Base-by-base conservation (phyloP, 2,888 invertebrate genomes). In the Ernsta delagoae region DNA sequence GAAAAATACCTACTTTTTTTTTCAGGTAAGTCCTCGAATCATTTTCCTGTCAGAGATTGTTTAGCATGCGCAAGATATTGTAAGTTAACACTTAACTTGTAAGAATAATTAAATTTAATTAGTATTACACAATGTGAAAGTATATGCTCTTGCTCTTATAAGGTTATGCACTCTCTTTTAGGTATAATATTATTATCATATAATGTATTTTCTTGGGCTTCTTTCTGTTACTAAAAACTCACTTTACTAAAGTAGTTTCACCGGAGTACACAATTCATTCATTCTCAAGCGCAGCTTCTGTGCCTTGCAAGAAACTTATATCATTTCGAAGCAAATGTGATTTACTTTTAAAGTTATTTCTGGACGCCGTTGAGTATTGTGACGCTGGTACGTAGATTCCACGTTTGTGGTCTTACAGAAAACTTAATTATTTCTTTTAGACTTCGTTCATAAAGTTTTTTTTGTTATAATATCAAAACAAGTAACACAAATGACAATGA, bases 21-120 rank as follows among this genome's bases (percentile, higher is more conserved):
- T 62, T 45, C 61, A 61, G 61, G 61, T 61, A 61, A 61, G 61
- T 60, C 59, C 5, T 50, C 16, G 16, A 50, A 16, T 7, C 48
- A 50, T 7, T 50, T 7, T 50, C 9, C 3, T 43, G 24, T 41
- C 43, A 4, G 43, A 43, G 24, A 31, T 43, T 11, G 3, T 43
- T 2, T 11, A 43, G 11, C 11, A 11, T 41, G 1, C 6, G 5
- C 39, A 41, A 41, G 5, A 41, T 36, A 36, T 4, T 36, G 7
- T 41, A 41, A 6, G 39, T 6, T 11, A 43, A 43, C 43, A 43
- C 43, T 11, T 9, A 6, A 11, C 43, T 43, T 43, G 1, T 11
- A 11, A 11, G 36, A 4, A 36, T 36, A 36, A 36, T n/a, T n/a
- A n/a, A n/a, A n/a, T n/a, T n/a, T n/a, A n/a, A n/a, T n/a, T n/a